A percentile compares a stretch with the other conserved stretches of the same genome.
Evolutionary conservation across 2,797 vertebrate species (phyloP).

Genomic region (Hapalemur alaotrensis): DNA sequence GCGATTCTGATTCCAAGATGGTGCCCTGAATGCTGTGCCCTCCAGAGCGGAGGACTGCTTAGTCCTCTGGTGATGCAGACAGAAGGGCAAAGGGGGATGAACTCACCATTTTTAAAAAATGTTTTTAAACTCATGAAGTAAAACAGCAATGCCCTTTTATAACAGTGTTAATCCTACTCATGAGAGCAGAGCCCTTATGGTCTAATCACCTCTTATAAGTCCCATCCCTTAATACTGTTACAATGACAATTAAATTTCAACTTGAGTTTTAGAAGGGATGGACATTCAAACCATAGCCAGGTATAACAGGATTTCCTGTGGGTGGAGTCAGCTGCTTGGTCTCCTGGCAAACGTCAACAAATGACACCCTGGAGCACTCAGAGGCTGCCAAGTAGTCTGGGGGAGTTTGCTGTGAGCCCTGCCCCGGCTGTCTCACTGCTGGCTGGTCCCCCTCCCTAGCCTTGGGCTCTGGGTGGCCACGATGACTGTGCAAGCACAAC

Average conservation of each 20-base stretch:
- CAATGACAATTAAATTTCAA: background rate
- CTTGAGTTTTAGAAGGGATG: background rate
- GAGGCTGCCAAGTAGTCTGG: background rate
- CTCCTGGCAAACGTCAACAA: background rate
- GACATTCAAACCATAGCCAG: background rate
- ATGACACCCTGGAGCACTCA: background rate
- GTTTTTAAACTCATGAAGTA: background rate
- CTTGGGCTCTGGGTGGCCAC: background rate
- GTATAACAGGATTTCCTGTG: background rate
- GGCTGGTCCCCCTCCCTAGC: background rate
- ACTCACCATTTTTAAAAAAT: too few species aligned
- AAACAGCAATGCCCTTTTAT: background rate
- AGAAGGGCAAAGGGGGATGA: background rate
- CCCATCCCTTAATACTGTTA: background rate
- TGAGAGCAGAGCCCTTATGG: background rate
- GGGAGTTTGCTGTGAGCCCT: background rate
- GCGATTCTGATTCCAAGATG: background rate
- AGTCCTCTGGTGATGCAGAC: background rate
- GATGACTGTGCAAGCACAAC: fast-evolving
- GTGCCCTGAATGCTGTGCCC: background rate
- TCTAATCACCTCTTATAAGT: background rate
- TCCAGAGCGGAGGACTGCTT: too few species aligned
- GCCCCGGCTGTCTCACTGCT: background rate
- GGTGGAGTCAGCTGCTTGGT: background rate
- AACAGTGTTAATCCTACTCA: background rate